These are phyloP conservation scores for Bembecia ichneumoniformis DNA, from an alignment of 2,888 invertebrate genomes.

Conservation along the genomic window DNA sequence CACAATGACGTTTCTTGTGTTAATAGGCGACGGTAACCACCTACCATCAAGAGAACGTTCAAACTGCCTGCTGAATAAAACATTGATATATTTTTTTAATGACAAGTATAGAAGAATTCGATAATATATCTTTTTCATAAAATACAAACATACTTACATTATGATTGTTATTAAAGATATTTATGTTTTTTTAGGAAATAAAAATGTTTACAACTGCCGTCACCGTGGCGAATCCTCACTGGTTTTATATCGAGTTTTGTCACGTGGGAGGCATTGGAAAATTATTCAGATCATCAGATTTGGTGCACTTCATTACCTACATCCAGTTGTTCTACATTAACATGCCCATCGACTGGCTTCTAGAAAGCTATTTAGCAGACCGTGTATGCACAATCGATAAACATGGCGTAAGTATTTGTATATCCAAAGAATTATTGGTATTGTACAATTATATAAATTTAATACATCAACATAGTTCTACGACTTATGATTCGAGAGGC, in stretches of 20 bases:
- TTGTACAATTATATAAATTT: not conserved
- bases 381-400: slow-evolving; percentile 90
- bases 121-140: too few relatives aligned
- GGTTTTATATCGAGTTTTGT: slow-evolving; percentile 95
- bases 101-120: too few relatives aligned
- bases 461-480: too few relatives aligned
- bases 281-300: slow-evolving; percentile 90
- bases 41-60: too few relatives aligned
- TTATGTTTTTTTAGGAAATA: slow-evolving; percentile 32
- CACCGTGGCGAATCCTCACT: slow-evolving; percentile 71
- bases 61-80: too few relatives aligned
- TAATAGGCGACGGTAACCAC: not conserved
- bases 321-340: slow-evolving; percentile 96
- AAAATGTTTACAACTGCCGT: slow-evolving; percentile 27
- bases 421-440: not conserved
- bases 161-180: too few relatives aligned
- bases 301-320: slow-evolving; percentile 90
- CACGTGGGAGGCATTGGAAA: slow-evolving; percentile 96
- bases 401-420: slow-evolving; percentile 71
- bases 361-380: slow-evolving; percentile 90
- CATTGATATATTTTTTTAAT: too few relatives aligned
- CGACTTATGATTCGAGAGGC: too few relatives aligned
- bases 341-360: slow-evolving; percentile 97
- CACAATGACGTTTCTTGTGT: too few relatives aligned
- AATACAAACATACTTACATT: too few relatives aligned